Conservation (phyloP, 2,888 invertebrate species). For the Caenorhabditis drosophilae region DNA sequence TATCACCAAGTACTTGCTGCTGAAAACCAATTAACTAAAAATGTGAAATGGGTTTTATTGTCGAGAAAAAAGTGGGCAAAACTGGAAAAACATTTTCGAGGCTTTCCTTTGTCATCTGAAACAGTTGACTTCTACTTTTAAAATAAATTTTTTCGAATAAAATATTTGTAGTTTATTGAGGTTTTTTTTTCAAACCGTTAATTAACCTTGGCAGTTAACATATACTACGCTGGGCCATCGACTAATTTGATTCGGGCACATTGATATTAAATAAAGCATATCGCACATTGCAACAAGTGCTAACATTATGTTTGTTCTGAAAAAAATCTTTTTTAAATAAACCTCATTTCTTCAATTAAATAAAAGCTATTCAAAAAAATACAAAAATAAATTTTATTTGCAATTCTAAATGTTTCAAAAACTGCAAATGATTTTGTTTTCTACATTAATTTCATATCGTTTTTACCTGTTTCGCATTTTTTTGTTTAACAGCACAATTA, state of each 20-base stretch:
- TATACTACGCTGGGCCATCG: constrained; percentile 16
- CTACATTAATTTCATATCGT: neutral
- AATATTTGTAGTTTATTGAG: no score
- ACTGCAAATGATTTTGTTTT: no score
- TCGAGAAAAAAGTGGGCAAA: constrained; percentile 40
- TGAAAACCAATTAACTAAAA: constrained; percentile 52
- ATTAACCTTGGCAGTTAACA: constrained; percentile 16
- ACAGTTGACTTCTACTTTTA: neutral
- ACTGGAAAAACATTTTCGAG: constrained; percentile 18
- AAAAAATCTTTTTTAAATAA: no score
- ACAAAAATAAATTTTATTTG: no score
- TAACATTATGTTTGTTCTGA: constrained; percentile 51
- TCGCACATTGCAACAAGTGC: constrained; percentile 51
- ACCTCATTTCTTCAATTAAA: no score
- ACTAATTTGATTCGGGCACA: constrained; percentile 51
- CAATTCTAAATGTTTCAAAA: no score
- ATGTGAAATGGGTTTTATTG: constrained; percentile 47
- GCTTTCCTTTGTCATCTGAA: constrained; percentile 12
- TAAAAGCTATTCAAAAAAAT: no score
- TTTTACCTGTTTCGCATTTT: constrained; percentile 52
- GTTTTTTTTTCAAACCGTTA: no score
- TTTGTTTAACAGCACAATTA: constrained; percentile 44
- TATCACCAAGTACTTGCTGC: constrained; percentile 50
- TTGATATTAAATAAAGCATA: constrained; percentile 45
- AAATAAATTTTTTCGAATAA: neutral